phyloP scores from a whole-genome alignment of 2,888 invertebrate genomes.

The Macrosiphum euphorbiae region DNA sequence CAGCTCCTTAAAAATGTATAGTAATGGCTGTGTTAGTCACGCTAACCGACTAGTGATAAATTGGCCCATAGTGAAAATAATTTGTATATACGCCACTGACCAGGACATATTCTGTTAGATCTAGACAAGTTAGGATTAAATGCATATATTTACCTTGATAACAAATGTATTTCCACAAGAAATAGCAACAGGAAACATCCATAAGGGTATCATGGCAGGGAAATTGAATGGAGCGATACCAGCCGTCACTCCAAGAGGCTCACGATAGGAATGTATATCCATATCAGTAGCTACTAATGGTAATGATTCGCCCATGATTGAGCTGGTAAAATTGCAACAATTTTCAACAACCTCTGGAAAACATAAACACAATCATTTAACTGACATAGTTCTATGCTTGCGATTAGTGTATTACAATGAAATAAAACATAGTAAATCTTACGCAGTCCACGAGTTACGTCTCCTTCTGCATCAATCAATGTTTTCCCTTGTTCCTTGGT shows the following conservation, averaged over 20 bases:
- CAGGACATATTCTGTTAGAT: neutral
- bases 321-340: conserved; percentile 91
- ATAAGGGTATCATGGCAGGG: conserved; percentile 99
- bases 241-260: conserved; percentile 93
- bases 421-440: conserved; percentile 72
- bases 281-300: conserved; percentile 89
- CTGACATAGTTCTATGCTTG: neutral
- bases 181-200: conserved; percentile 90
- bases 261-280: conserved; percentile 93
- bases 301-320: conserved; percentile 94
- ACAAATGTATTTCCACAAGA: conserved; percentile 96
- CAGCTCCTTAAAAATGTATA: too few species aligned
- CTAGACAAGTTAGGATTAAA: neutral
- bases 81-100: too few species aligned
- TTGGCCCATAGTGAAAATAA: too few species aligned
- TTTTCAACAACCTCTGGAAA: conserved; percentile 94
- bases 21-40: too few species aligned
- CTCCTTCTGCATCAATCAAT: conserved; percentile 95
- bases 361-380: neutral
- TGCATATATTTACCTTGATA: conserved; percentile 74
- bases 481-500: conserved; percentile 99
- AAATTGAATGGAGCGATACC: conserved; percentile 99
- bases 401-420: neutral
- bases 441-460: conserved; percentile 97
- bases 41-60: too few species aligned